These are phyloP conservation scores for Acrocyrtus sp. DNA, from an alignment of 2,888 invertebrate genomes.

Conservation along the genomic window DNA sequence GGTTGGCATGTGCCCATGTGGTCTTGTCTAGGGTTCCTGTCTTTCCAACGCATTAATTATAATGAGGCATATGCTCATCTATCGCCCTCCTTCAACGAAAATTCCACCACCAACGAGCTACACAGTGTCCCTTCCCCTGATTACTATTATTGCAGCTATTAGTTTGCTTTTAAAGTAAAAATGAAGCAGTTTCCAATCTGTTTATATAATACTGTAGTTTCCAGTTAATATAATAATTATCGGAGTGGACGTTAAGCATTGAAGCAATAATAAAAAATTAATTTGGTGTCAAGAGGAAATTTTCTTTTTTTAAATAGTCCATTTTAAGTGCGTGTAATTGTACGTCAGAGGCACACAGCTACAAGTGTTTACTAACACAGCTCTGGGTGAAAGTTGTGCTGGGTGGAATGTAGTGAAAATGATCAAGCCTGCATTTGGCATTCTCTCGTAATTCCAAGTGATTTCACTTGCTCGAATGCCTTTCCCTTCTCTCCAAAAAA, in stretches of 20 bases:
- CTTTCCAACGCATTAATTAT: conserved; percentile 54
- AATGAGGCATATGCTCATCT: conserved; percentile 53
- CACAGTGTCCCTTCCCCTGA: conserved; percentile 23
- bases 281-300: too few species aligned
- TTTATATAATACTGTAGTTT: too few species aligned
- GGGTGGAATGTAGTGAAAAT: conserved; percentile 43
- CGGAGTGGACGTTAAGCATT: too few species aligned
- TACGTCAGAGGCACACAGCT: conserved; percentile 40
- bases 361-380: conserved; percentile 45
- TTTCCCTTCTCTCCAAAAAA: too few species aligned
- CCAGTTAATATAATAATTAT: too few species aligned
- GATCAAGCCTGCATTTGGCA: conserved; percentile 44
- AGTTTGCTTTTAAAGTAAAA: too few species aligned
- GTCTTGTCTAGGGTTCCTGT: conserved; percentile 36
- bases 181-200: too few species aligned
- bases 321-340: too few species aligned
- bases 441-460: conserved; percentile 43
- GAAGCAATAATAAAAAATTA: too few species aligned
- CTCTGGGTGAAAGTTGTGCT: conserved; percentile 37
- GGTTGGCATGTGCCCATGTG: conserved; percentile 45
- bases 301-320: too few species aligned
- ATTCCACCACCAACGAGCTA: too few species aligned
- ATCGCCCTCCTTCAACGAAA: too few species aligned
- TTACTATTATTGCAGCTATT: conserved; percentile 11
- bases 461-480: conserved; percentile 48